These are phyloP conservation scores for Nemoura dubitans DNA, from an alignment of 2,888 invertebrate species.

Conservation along the genomic window DNA sequence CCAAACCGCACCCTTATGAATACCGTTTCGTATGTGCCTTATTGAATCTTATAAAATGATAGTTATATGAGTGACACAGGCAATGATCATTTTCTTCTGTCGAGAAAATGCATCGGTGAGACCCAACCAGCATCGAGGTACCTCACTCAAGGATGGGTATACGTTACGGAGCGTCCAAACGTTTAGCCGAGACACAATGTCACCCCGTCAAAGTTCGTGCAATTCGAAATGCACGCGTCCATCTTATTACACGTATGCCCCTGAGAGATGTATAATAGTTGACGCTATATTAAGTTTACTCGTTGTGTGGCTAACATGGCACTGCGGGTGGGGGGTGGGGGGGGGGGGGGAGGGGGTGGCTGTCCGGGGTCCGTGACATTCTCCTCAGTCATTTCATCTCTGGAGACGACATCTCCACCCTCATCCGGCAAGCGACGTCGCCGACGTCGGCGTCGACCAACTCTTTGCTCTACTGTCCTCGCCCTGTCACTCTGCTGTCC, in stretches of 20 bases:
- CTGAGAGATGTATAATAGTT: not conserved
- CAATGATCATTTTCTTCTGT: too few species aligned
- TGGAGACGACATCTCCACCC: constrained; percentile 43
- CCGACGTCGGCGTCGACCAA: constrained; percentile 33
- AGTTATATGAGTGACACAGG: too few species aligned
- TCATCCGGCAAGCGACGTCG: constrained; percentile 17
- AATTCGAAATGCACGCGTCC: not conserved
- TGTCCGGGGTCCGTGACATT: constrained; percentile 24
- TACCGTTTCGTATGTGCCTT: too few species aligned
- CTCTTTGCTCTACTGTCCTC: constrained; percentile 40
- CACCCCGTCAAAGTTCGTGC: not conserved
- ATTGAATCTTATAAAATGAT: too few species aligned
- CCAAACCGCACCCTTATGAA: too few species aligned
- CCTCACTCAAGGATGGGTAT: too few species aligned
- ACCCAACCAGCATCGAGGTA: too few species aligned
- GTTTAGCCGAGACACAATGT: too few species aligned
- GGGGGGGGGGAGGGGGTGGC: not conserved
- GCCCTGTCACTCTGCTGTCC: constrained; percentile 42
- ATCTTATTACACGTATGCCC: not conserved
- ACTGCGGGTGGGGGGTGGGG: constrained; percentile 16
- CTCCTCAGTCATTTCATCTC: constrained; percentile 31
- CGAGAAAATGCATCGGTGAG: too few species aligned
- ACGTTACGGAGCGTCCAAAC: not conserved
- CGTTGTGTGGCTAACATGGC: not conserved
- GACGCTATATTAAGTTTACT: not conserved